phyloP scores from a whole-genome alignment of 2,113 vertebrate genomes.

The Daubentonia madagascariensis region DNA sequence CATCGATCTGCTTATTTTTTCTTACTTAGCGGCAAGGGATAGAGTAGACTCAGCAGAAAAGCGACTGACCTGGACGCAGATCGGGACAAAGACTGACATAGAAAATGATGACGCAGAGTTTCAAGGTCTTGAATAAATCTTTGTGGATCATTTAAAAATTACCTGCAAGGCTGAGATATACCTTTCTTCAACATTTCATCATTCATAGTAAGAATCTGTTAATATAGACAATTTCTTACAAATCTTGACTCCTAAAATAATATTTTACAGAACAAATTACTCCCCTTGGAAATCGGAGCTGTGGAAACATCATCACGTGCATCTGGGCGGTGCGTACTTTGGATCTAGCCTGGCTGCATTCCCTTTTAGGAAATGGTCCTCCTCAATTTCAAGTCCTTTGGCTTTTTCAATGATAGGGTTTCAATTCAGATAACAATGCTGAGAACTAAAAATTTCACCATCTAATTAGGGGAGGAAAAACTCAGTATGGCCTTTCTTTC shows the following conservation, averaged over 20 bases:
- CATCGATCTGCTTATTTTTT: rapidly evolving
- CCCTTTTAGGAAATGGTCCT: conserved; percentile 36
- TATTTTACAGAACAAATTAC: background rate
- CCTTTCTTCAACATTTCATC: background rate
- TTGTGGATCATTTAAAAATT: background rate
- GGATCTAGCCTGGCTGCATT: background rate
- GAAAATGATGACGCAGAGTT: background rate
- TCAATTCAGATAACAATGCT: conserved; percentile 14
- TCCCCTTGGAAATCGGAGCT: background rate
- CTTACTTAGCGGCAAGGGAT: background rate
- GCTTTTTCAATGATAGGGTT: conserved; percentile 57
- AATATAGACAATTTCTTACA: background rate
- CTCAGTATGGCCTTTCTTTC: conserved; percentile 9
- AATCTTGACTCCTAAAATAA: background rate
- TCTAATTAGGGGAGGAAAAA: conserved; percentile 42
- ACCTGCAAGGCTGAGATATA: background rate
- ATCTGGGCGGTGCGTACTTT: background rate
- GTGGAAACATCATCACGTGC: rapidly evolving
- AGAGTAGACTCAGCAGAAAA: background rate
- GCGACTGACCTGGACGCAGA: background rate
- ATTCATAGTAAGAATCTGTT: background rate
- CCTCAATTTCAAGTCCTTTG: background rate
- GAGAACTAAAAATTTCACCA: conserved; percentile 57
- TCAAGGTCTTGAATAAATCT: no score
- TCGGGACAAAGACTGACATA: rapidly evolving